phyloP scores from a whole-genome alignment of 2,113 vertebrate species.

The Morone chrysops region DNA sequence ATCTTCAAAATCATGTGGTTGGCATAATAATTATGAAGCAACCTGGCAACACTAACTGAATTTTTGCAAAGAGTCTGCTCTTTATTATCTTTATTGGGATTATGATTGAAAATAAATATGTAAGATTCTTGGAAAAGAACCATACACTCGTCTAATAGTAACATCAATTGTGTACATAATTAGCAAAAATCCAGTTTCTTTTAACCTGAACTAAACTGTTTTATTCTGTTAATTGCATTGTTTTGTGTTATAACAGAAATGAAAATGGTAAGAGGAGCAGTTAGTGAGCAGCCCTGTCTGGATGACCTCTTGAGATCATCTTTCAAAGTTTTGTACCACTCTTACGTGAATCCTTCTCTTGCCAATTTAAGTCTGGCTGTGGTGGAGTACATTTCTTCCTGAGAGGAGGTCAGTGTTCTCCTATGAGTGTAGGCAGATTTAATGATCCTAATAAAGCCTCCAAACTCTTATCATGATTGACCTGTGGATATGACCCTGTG shows the following conservation, averaged over 20 bases:
- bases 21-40: not conserved
- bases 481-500: not conserved
- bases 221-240: not conserved
- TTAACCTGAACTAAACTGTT: not conserved
- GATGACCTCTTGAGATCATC: not conserved
- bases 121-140: not conserved
- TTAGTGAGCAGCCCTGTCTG: not conserved
- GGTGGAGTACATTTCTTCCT: not conserved
- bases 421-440: slow-evolving; percentile 11
- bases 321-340: not conserved
- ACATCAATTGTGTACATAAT: not conserved
- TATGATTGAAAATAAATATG: not conserved
- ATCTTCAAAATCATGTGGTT: not conserved
- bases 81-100: not conserved
- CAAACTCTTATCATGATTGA: slow-evolving; percentile 14
- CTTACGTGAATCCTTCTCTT: not conserved
- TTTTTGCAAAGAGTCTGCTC: not conserved
- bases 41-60: not conserved
- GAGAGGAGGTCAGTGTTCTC: not conserved
- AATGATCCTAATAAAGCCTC: slow-evolving; percentile 7
- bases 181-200: not conserved
- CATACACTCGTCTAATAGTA: not conserved
- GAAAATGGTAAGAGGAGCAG: not conserved
- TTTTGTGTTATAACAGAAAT: not conserved
- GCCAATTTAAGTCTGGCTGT: not conserved